These are phyloP conservation scores for Epinotia bilunana DNA, from an alignment of 2,888 invertebrate genomes.

Conservation along the genomic window DNA sequence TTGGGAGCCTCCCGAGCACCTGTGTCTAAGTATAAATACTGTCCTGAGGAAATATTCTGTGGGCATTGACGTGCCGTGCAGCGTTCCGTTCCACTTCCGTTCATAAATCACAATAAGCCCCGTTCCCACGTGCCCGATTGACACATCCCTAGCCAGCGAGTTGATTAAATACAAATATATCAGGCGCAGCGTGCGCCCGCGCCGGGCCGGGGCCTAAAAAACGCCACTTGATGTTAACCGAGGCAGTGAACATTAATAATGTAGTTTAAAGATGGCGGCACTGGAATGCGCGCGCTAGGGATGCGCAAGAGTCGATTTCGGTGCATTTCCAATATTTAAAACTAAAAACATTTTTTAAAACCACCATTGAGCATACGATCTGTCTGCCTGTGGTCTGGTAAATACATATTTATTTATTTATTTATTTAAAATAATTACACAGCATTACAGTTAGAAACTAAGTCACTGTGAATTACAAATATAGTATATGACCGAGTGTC, in stretches of 20 bases:
- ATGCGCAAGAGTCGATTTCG: conserved; percentile 54
- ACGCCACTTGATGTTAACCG: conserved; percentile 65
- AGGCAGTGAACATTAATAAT: conserved; percentile 79
- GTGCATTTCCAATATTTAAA: neutral
- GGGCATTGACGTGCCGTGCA: neutral
- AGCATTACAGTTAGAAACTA: too few species aligned
- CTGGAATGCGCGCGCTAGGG: conserved; percentile 73
- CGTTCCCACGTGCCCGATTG: conserved; percentile 31
- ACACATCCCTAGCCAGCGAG: conserved; percentile 31
- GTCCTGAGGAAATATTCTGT: neutral
- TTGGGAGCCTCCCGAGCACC: neutral
- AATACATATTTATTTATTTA: too few species aligned
- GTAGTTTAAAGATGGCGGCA: conserved; percentile 77
- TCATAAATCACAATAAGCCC: conserved; percentile 21
- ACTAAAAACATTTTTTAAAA: too few species aligned
- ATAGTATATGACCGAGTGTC: neutral
- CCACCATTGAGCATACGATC: too few species aligned
- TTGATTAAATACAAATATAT: conserved; percentile 36
- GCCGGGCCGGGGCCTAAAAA: conserved; percentile 64
- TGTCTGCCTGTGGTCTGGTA: too few species aligned
- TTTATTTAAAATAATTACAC: too few species aligned
- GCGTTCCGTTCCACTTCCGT: conserved; percentile 5
- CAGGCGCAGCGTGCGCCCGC: conserved; percentile 51
- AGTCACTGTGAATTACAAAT: too few species aligned
- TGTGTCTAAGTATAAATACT: neutral